Conservation (phyloP, 2,113 vertebrate species). For the Chionodraco myersi region DNA sequence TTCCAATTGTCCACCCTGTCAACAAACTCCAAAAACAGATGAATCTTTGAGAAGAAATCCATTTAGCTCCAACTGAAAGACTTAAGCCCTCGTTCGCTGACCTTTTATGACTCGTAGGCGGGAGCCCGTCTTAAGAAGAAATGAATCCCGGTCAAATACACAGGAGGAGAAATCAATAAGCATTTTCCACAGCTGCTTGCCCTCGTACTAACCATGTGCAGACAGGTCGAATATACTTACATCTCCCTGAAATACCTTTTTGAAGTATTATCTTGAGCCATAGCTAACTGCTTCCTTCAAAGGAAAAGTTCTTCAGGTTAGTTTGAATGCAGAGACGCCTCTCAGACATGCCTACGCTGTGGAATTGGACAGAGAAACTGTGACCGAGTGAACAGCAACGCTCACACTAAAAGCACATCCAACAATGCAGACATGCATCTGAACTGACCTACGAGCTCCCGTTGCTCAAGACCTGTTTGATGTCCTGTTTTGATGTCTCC, state of each 20-base stretch:
- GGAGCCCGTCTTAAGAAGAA: slow-evolving; percentile 65
- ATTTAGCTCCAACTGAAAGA: slow-evolving; percentile 76
- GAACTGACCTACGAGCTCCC: neutral
- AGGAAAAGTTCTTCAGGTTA: slow-evolving; percentile 3
- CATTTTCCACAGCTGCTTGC: slow-evolving; percentile 58
- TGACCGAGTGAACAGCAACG: neutral
- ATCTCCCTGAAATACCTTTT: slow-evolving; percentile 50
- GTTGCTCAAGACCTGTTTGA: neutral
- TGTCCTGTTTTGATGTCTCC: no score
- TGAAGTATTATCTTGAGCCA: neutral
- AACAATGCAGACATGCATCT: neutral
- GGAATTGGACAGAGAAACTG: neutral
- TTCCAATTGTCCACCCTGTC: slow-evolving; percentile 75
- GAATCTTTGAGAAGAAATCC: slow-evolving; percentile 74
- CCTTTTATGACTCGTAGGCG: slow-evolving; percentile 63
- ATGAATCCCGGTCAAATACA: slow-evolving; percentile 72
- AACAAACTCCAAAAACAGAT: slow-evolving; percentile 79
- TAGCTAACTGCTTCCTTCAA: neutral
- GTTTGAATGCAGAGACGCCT: slow-evolving; percentile 7
- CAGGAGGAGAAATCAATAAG: slow-evolving; percentile 73
- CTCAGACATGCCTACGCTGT: neutral
- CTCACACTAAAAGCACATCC: neutral
- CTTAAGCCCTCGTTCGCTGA: slow-evolving; percentile 71
- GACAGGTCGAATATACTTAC: slow-evolving; percentile 62
- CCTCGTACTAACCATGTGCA: slow-evolving; percentile 55